Base-by-base conservation (phyloP, 2,888 invertebrate genomes). In the Taenaris catops region DNA sequence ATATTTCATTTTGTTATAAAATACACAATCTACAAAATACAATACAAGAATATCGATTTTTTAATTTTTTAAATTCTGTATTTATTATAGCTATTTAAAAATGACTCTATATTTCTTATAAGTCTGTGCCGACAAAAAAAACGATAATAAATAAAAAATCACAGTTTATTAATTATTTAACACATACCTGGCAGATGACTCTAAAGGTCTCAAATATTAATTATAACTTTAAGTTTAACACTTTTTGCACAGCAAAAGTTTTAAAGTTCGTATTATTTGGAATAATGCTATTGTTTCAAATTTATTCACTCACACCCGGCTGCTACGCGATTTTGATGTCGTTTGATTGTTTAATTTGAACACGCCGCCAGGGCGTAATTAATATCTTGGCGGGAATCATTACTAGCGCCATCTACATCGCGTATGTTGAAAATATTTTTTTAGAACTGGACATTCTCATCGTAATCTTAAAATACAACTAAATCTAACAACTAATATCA, bases 271-370 rank as follows among this genome's bases (percentile, higher is more conserved):
- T 16, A n/a, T 8, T 26, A 3, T 17, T 21, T 23, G 1, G 11
- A n/a, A n/a, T n/a, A n/a, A 23, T 23, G 35, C 2, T 24, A 19
- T 20, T 10, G n/a, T 29, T 36, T 29, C 9, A 28, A 11, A 20
- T 25, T 21, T 26, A 31, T 34, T 38, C 40, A 48, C 38, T 47
- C 47, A 45, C 47, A 38, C 36, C 64, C 71, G 71, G 46, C 63
- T 68, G 63, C 56, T 65, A 63, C 76, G 75, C 68, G 72, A 63
- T 79, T 79, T 80, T 74, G 75, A 69, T 71, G 63, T 69, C 68
- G 75, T 72, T 78, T 76, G 75, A 70, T 65, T 68, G 62, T 53
- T 55, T 58, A 65, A 66, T 81, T 84, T 75, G 63, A 84, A 83
- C 68, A 58, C 58, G 65, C 70, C 71, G 75, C 73, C 62, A n/a